Percentiles rank a stretch among this genome's conserved stretches.
Evolutionary conservation across 2,888 invertebrate genomes (phyloP).

Genomic region (Thecophora atra): DNA sequence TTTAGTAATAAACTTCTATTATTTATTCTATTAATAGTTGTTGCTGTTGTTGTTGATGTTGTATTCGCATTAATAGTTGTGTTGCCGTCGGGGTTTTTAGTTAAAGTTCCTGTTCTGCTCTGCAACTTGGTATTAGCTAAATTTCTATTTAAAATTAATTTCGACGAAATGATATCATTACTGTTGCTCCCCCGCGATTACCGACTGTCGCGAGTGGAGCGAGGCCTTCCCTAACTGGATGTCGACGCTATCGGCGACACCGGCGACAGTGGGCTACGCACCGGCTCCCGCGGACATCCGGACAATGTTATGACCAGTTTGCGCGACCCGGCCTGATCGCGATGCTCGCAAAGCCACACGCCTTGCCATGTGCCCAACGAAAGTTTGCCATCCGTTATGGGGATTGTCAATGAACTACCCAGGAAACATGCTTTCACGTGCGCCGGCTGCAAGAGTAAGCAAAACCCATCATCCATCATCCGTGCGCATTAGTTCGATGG

Average conservation of each 20-base stretch:
- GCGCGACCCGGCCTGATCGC: constrained; percentile 93
- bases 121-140: constrained; percentile 65
- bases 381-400: constrained; percentile 94
- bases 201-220: constrained; percentile 70
- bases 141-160: constrained; percentile 66
- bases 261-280: constrained; percentile 87
- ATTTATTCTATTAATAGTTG: constrained; percentile 41
- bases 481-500: neutral
- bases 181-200: constrained; percentile 68
- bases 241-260: constrained; percentile 87
- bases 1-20: constrained; percentile 49
- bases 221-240: constrained; percentile 86
- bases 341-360: constrained; percentile 97
- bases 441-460: constrained; percentile 80
- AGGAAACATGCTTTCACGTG: constrained; percentile 97
- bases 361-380: constrained; percentile 98
- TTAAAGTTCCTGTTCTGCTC: constrained; percentile 53
- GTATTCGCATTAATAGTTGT: constrained; percentile 44
- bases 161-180: constrained; percentile 67
- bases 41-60: constrained; percentile 37
- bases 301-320: constrained; percentile 90
- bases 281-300: constrained; percentile 87
- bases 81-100: constrained; percentile 49
- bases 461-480: neutral
- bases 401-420: constrained; percentile 94